These are phyloP conservation scores for Eurosta solidaginis DNA, from an alignment of 1,140 invertebrate species.

Conservation along the genomic window DNA sequence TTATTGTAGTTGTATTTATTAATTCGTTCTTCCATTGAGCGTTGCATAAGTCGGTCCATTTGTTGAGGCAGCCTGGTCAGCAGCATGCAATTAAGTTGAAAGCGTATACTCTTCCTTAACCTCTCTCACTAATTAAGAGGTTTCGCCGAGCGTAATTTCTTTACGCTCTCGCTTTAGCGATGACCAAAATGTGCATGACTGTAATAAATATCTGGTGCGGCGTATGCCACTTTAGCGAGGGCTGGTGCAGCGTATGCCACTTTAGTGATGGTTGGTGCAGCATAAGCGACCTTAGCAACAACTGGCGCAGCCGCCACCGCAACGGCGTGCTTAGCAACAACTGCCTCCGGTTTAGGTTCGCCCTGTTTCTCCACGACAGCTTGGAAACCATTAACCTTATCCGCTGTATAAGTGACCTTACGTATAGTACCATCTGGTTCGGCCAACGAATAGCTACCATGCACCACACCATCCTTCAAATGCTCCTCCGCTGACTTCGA, in stretches of 20 bases:
- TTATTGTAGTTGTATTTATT: neutral
- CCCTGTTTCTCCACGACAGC: constrained; percentile 67
- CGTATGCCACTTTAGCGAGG: constrained; percentile 48
- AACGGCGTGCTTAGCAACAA: constrained; percentile 51
- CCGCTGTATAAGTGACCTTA: constrained; percentile 66
- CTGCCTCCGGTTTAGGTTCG: constrained; percentile 8
- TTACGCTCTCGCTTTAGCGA: neutral
- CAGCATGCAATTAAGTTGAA: neutral
- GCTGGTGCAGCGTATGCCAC: constrained; percentile 50
- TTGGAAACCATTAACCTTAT: constrained; percentile 67
- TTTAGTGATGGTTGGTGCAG: constrained; percentile 57
- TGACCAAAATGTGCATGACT: constrained; percentile 31
- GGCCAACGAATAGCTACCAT: constrained; percentile 67
- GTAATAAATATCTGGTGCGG: constrained; percentile 37
- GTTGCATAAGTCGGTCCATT: neutral
- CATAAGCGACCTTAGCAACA: constrained; percentile 50
- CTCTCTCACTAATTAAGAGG: too few relatives aligned
- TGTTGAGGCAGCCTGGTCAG: neutral
- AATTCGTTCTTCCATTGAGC: neutral
- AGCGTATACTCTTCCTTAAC: neutral
- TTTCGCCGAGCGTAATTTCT: too few relatives aligned
- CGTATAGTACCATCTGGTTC: constrained; percentile 70
- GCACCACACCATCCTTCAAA: constrained; percentile 67
- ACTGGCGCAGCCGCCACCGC: constrained; percentile 56
- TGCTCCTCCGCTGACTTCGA: constrained; percentile 69